These are phyloP conservation scores for Clepsis dumicolana DNA, from an alignment of 2,888 invertebrate species.

Conservation along the genomic window DNA sequence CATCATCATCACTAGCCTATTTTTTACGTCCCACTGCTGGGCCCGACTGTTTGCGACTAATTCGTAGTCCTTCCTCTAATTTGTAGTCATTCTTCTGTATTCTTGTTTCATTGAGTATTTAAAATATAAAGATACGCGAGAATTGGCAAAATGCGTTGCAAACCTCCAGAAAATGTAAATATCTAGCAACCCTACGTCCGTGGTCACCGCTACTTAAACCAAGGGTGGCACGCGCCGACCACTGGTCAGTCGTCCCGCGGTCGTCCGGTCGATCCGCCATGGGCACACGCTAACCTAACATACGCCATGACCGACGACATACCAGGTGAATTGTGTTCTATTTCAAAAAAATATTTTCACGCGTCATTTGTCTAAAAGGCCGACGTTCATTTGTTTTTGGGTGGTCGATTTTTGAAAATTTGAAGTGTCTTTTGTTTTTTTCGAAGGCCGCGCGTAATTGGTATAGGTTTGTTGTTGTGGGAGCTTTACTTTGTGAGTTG, in stretches of 20 bases:
- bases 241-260: constrained; percentile 79
- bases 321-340: constrained; percentile 69
- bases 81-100: no score
- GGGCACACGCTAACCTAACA: constrained; percentile 52
- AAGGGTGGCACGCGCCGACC: constrained; percentile 67
- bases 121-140: no score
- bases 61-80: no score
- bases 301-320: constrained; percentile 75
- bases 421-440: constrained; percentile 1
- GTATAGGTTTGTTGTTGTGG: background rate
- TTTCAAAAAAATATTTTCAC: constrained; percentile 28
- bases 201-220: constrained; percentile 52
- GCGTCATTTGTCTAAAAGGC: background rate
- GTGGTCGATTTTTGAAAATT: background rate
- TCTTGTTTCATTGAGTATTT: no score
- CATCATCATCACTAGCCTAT: no score
- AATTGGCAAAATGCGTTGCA: no score
- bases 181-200: constrained; percentile 56
- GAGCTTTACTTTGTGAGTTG: background rate
- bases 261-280: constrained; percentile 66
- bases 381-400: background rate
- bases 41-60: no score
- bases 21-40: no score
- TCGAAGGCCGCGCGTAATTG: background rate
- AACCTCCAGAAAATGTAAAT: constrained; percentile 11